These are phyloP conservation scores for Corapipo altera DNA, from an alignment of 2,113 vertebrate species.

Conservation along the genomic window DNA sequence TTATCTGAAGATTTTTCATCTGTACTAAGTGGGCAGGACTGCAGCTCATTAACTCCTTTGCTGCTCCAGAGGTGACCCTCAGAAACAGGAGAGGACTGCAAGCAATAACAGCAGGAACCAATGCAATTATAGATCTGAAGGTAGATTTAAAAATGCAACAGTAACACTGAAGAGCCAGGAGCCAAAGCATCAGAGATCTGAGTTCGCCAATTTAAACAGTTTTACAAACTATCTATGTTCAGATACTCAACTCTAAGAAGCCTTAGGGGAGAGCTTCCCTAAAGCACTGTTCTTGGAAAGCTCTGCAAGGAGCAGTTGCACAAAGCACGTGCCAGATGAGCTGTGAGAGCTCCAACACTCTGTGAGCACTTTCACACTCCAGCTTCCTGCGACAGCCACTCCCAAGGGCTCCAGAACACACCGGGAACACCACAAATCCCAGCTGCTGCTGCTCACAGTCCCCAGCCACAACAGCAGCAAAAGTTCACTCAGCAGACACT, in stretches of 20 bases:
- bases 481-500: not conserved
- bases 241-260: not conserved
- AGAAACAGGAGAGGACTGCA: not conserved
- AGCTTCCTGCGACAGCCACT: not conserved
- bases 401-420: not conserved
- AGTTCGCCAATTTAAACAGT: not conserved
- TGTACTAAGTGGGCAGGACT: not conserved
- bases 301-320: not conserved
- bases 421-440: not conserved
- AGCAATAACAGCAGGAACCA: not conserved
- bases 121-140: not conserved
- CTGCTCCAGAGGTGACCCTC: not conserved
- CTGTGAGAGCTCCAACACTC: not conserved
- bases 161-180: not conserved
- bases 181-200: not conserved
- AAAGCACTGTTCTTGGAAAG: not conserved
- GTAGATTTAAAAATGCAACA: not conserved
- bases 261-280: not conserved
- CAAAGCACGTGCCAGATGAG: fast-evolving
- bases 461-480: not conserved
- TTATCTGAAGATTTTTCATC: not conserved
- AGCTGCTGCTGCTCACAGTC: not conserved
- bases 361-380: not conserved
- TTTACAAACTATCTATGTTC: not conserved
- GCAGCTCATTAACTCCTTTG: not conserved